Conservation (phyloP, 2,797 vertebrate genomes). For the Megalops cyprinoides region DNA sequence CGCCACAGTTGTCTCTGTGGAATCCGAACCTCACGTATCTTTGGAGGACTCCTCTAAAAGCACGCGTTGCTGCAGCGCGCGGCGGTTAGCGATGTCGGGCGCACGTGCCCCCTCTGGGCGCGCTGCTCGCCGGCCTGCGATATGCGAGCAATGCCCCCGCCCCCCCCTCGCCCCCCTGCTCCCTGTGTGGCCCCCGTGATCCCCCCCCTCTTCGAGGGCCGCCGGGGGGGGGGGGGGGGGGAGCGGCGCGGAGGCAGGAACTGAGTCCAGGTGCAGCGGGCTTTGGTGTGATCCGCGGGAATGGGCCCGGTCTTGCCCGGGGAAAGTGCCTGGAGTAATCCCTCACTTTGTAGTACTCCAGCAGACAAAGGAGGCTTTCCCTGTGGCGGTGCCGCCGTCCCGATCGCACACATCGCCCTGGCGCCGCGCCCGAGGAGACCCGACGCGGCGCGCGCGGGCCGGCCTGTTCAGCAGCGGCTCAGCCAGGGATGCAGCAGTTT, state of each 20-base stretch:
- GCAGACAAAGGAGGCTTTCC: slow-evolving; percentile 51
- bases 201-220: neutral
- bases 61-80: neutral
- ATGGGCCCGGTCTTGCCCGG: slow-evolving; percentile 72
- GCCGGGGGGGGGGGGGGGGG: neutral
- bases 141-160: neutral
- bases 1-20: neutral
- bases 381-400: slow-evolving; percentile 25
- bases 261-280: slow-evolving; percentile 64
- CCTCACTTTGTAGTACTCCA: slow-evolving; percentile 70
- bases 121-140: neutral
- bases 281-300: slow-evolving; percentile 34
- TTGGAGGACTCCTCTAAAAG: neutral
- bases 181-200: slow-evolving; percentile 11
- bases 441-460: neutral
- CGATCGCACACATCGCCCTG: neutral
- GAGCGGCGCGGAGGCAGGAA: slow-evolving; percentile 11
- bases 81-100: neutral
- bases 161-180: neutral
- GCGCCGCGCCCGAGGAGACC: neutral
- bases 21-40: too few relatives aligned
- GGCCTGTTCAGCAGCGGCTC: neutral
- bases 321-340: slow-evolving; percentile 70
- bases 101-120: too few relatives aligned
- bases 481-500: too few relatives aligned